Conservation (phyloP, 2,113 vertebrate genomes). For the Actenoides hombroni region DNA sequence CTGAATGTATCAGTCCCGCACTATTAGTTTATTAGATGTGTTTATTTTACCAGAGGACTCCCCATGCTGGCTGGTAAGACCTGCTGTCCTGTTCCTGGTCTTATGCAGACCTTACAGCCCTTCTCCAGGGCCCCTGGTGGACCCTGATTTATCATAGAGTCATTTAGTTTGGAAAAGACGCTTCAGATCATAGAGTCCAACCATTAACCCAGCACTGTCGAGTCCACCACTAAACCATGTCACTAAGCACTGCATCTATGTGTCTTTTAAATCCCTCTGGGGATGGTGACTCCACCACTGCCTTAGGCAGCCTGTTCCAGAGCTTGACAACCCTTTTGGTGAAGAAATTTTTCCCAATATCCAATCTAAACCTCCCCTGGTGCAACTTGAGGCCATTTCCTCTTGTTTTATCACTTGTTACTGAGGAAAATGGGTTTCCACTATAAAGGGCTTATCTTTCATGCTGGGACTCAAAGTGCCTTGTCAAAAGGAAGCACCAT, state of each 20-base stretch:
- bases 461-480: not conserved
- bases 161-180: not conserved
- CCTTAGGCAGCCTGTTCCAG: not conserved
- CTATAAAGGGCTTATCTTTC: not conserved
- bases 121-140: not conserved
- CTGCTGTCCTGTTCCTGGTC: not conserved
- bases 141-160: not conserved
- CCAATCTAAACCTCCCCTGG: not conserved
- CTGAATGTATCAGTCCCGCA: not conserved
- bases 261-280: not conserved
- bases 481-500: not conserved
- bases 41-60: not conserved
- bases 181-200: fast-evolving
- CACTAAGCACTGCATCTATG: not conserved
- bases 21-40: not conserved
- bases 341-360: not conserved
- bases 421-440: not conserved
- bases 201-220: not conserved
- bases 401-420: not conserved
- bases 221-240: not conserved
- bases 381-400: fast-evolving
- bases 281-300: not conserved
- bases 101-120: not conserved
- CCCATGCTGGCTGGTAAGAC: not conserved
- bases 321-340: not conserved